Percentiles rank a stretch among this genome's conserved stretches.
phyloP scores from a whole-genome alignment of 2,888 invertebrate genomes.

The Craniophora ligustri region DNA sequence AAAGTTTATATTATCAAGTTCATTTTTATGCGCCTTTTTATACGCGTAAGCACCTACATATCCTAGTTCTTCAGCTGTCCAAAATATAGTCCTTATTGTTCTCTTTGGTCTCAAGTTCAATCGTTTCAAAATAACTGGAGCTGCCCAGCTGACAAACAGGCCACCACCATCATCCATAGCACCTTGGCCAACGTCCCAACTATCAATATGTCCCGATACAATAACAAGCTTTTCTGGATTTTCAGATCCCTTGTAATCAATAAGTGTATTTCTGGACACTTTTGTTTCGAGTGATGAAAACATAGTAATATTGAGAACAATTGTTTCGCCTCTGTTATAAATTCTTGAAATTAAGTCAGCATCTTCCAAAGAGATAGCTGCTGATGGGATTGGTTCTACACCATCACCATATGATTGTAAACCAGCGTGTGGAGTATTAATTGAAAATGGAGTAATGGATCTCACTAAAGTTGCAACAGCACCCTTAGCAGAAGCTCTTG shows the following conservation, averaged over 20 bases:
- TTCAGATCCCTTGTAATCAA: slow-evolving; percentile 90
- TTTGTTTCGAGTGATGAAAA: slow-evolving; percentile 88
- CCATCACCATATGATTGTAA: slow-evolving; percentile 89
- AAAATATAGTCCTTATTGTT: slow-evolving; percentile 92
- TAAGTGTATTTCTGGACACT: slow-evolving; percentile 92
- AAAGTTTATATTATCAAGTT: slow-evolving; percentile 90
- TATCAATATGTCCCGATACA: slow-evolving; percentile 95
- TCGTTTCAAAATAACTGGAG: slow-evolving; percentile 90
- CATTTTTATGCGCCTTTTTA: slow-evolving; percentile 87
- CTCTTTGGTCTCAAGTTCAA: slow-evolving; percentile 91
- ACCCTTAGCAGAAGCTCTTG: slow-evolving; percentile 91
- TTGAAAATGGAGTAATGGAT: slow-evolving; percentile 93
- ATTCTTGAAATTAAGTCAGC: slow-evolving; percentile 92
- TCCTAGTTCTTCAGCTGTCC: slow-evolving; percentile 95
- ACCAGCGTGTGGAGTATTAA: slow-evolving; percentile 94
- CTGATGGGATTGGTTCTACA: slow-evolving; percentile 91
- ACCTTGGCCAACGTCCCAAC: slow-evolving; percentile 96
- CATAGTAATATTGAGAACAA: slow-evolving; percentile 89
- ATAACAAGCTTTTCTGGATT: slow-evolving; percentile 89
- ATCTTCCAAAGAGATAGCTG: slow-evolving; percentile 93
- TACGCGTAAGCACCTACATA: slow-evolving; percentile 91
- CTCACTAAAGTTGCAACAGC: slow-evolving; percentile 93
- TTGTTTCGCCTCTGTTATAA: slow-evolving; percentile 85
- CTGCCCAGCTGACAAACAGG: slow-evolving; percentile 93
- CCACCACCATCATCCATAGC: slow-evolving; percentile 97